Evolutionary conservation across 2,888 invertebrate genomes (phyloP).

Genomic region (Disparrhopalites patrizii): DNA sequence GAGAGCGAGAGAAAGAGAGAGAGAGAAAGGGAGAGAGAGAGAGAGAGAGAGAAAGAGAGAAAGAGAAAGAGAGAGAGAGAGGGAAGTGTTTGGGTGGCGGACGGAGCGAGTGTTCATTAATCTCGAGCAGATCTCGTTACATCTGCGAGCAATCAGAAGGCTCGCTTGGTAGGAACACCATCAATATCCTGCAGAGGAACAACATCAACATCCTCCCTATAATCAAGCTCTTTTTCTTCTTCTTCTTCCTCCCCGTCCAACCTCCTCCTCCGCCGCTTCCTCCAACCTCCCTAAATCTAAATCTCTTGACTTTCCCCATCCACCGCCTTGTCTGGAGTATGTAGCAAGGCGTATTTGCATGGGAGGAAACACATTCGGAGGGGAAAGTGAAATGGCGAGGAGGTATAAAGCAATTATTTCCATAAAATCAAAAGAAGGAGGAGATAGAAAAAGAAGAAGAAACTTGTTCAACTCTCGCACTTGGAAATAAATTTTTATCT

Average conservation of each 20-base stretch:
- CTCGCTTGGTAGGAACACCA: conserved; percentile 20
- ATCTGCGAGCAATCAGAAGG: conserved; percentile 32
- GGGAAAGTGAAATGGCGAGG: neutral
- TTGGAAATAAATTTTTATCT: no score
- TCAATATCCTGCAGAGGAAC: conserved; percentile 21
- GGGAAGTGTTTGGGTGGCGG: conserved; percentile 27
- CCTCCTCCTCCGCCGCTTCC: neutral
- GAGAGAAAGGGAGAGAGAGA: no score
- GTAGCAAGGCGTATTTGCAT: no score
- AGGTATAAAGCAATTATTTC: conserved; percentile 5
- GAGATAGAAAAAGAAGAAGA: no score
- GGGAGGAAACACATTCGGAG: neutral
- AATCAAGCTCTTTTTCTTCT: neutral
- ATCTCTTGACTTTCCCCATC: neutral
- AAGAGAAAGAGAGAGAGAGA: no score
- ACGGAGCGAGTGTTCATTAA: conserved; percentile 34
- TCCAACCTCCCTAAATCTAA: neutral
- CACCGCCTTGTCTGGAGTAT: neutral
- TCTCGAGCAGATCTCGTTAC: conserved; percentile 39
- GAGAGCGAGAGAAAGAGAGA: no score
- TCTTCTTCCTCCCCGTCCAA: neutral
- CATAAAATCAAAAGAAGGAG: conserved; percentile 3
- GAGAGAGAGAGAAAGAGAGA: no score
- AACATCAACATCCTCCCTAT: conserved; percentile 20
- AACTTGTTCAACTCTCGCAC: no score